Conservation (phyloP, 53 echinoderm and acorn worm genomes). For the Henricia sp. region DNA sequence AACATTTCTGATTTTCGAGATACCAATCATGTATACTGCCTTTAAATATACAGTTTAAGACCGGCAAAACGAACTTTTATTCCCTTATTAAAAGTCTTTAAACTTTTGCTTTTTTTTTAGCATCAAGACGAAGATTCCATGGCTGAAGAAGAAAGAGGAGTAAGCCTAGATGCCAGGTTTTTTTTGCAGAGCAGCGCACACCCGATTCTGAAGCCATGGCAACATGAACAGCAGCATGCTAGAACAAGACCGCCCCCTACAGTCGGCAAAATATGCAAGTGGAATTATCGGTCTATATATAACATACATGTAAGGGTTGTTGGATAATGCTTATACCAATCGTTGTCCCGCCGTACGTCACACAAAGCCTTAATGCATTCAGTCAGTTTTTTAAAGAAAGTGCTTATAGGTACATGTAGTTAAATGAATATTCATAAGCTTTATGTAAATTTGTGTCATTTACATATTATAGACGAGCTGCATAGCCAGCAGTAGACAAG, state of each 20-base stretch:
- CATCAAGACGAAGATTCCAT: slow-evolving; percentile 90
- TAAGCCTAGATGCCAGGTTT: slow-evolving; percentile 29
- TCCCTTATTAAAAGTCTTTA: too few relatives aligned
- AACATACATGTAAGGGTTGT: not conserved
- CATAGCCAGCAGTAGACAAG: too few relatives aligned
- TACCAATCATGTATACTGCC: too few relatives aligned
- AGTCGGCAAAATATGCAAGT: not conserved
- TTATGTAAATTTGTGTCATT: too few relatives aligned
- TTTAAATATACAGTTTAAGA: too few relatives aligned
- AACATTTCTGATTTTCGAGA: too few relatives aligned
- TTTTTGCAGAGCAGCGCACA: not conserved
- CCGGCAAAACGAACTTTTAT: too few relatives aligned
- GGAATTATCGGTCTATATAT: not conserved
- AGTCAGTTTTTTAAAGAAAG: not conserved
- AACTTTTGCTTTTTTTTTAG: slow-evolving; percentile 39
- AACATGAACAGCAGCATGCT: slow-evolving; percentile 17
- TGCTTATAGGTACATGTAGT: not conserved
- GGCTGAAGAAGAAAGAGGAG: slow-evolving; percentile 96
- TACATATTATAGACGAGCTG: too few relatives aligned
- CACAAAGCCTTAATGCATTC: not conserved
- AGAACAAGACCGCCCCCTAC: not conserved
- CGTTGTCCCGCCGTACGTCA: not conserved
- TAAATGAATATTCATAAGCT: too few relatives aligned
- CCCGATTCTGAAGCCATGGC: not conserved
- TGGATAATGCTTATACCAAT: not conserved